Base-by-base conservation (phyloP, 2,888 invertebrate species). In the Endomychus coccineus region DNA sequence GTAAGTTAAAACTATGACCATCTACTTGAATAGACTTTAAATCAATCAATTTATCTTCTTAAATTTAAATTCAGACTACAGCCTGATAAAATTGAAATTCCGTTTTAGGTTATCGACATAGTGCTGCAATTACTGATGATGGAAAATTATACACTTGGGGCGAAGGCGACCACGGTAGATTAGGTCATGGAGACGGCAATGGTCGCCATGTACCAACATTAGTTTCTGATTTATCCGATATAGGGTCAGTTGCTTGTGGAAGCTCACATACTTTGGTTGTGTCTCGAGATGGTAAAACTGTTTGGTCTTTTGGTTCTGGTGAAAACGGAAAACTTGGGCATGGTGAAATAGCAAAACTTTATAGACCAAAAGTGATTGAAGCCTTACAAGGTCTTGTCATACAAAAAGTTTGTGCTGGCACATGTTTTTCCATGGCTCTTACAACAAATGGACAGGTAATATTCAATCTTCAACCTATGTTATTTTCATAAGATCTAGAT, bases 161-260 rank as follows among this genome's bases (percentile, higher is more conserved):
- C 3, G 73, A 74, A 59, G 74, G 75, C 3, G 72, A 73, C 32
- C 68, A 69, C 49, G 73, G 73, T 4, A 56, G 72, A 39, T 54
- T 73, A 9, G 77, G 78, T 9, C 75, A 75, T 56, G 77, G 77
- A n/a, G 76, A 78, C 55, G 71, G 68, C 46, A 71, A 66, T 40
- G 71, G 71, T 16, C 67, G 74, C 28, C 71, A 71, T 50, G 55
- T 73, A 13, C 78, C 78, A 1, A 76, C 75, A 1, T 62, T 71
- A 34, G 76, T 78, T 3, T 65, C 67, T 31, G 75, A 75, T 51
- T 55, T 78, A 24, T 62, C 62, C 10, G 68, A 70, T 35, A 72
- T 77, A n/a, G 76, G 75, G 3, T 59, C 64, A n/a, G 73, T 73
- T 5, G 66, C 71, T 3, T 74, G 74, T 50, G 74, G 74, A 6